Conservation (phyloP, 2,797 vertebrate genomes). For the Podargus strigoides region DNA sequence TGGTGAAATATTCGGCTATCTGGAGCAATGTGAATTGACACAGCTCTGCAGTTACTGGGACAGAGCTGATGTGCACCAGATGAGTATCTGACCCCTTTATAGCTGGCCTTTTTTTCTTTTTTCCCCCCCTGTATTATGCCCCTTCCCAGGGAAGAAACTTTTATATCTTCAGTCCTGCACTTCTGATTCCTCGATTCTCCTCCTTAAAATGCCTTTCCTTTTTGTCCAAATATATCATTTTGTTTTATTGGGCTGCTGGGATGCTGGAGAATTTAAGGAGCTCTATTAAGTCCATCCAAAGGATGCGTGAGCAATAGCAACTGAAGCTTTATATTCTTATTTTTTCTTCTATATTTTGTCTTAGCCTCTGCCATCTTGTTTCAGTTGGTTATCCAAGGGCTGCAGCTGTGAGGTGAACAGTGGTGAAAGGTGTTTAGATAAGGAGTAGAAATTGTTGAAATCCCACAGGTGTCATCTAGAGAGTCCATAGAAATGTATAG, state of each 20-base stretch:
- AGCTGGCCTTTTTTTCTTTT: neutral
- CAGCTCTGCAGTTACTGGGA: neutral
- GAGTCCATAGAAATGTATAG: fast-evolving
- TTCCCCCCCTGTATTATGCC: neutral
- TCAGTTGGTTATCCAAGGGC: neutral
- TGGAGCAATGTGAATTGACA: neutral
- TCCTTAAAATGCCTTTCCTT: neutral
- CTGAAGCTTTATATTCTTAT: neutral
- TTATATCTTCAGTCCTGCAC: neutral
- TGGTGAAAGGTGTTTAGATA: neutral
- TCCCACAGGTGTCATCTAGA: neutral
- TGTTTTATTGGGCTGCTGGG: neutral
- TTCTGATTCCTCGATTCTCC: neutral
- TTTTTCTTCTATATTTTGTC: neutral
- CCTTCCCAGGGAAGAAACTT: neutral
- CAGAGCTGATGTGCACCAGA: neutral
- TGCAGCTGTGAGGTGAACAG: neutral
- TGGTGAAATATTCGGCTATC: constrained; percentile 17
- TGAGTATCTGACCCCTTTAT: neutral
- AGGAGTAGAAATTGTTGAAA: neutral
- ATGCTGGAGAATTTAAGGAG: neutral
- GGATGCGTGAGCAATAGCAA: neutral
- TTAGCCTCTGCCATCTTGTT: neutral
- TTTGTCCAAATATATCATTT: neutral
- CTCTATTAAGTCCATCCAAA: neutral